phyloP scores from a whole-genome alignment of 2,113 vertebrate species.

The Pterocles orientalis region DNA sequence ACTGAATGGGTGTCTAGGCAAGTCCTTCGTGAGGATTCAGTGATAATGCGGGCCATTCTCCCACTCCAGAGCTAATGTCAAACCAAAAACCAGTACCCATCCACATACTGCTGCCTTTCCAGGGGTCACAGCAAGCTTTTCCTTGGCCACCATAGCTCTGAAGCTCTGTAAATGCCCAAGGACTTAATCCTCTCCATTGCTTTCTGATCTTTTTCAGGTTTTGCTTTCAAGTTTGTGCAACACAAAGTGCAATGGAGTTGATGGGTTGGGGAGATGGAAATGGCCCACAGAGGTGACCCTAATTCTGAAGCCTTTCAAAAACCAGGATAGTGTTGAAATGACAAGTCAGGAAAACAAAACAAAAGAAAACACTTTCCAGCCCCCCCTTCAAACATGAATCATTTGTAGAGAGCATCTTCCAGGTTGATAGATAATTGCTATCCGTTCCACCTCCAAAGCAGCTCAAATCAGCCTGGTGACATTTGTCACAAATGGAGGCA shows the following conservation, averaged over 20 bases:
- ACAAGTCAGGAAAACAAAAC: background rate
- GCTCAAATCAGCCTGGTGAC: conserved; percentile 55
- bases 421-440: background rate
- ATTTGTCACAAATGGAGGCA: conserved; percentile 41
- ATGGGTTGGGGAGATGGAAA: background rate
- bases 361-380: background rate
- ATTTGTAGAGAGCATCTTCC: background rate
- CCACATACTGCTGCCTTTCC: background rate
- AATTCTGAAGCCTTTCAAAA: background rate
- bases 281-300: background rate
- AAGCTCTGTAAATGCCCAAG: background rate
- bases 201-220: background rate
- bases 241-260: background rate
- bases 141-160: background rate
- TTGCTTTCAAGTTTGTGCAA: background rate
- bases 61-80: background rate
- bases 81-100: background rate
- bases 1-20: background rate
- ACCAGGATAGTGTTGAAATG: background rate
- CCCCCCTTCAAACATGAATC: background rate
- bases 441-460: background rate
- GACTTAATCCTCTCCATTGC: background rate
- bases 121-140: background rate
- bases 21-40: background rate
- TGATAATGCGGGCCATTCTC: background rate